Conservation (phyloP, 2,113 vertebrate species). For the Takifugu flavidus region DNA sequence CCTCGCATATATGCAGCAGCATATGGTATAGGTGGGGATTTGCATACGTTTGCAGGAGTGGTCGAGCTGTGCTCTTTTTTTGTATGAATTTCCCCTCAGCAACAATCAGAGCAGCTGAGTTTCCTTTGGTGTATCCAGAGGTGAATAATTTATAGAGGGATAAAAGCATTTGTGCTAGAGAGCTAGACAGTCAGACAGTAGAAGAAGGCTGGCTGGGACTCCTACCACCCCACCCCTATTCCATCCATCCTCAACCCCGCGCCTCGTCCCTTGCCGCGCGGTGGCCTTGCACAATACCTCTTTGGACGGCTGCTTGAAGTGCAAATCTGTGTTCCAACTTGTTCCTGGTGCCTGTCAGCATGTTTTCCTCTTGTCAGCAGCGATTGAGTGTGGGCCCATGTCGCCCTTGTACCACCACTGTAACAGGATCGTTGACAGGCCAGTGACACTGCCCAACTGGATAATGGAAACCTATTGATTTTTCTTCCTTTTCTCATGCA, state of each 20-base stretch:
- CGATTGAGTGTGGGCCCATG: constrained; percentile 85
- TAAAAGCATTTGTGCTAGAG: constrained; percentile 75
- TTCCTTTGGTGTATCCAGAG: constrained; percentile 78
- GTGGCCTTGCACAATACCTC: constrained; percentile 73
- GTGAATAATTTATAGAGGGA: constrained; percentile 80
- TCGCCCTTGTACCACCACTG: constrained; percentile 75
- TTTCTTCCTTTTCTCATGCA: constrained; percentile 55
- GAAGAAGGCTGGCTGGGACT: constrained; percentile 52
- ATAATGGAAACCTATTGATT: constrained; percentile 99
- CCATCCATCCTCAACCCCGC: constrained; percentile 22
- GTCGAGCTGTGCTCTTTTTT: constrained; percentile 1
- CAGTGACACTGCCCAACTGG: constrained; percentile 92
- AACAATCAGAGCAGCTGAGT: constrained; percentile 74
- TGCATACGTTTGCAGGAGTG: constrained; percentile 21
- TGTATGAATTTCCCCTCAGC: constrained; percentile 69
- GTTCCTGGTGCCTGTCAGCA: constrained; percentile 87
- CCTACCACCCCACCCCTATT: constrained; percentile 40
- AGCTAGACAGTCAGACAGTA: constrained; percentile 70
- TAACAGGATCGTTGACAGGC: constrained; percentile 98
- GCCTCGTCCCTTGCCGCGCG: constrained; percentile 70
- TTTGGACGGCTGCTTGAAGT: constrained; percentile 81
- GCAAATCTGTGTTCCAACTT: constrained; percentile 94
- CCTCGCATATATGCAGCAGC: not conserved
- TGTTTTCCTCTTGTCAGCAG: constrained; percentile 94
- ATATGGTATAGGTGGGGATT: not conserved